Base-by-base conservation (phyloP, 1,140 invertebrate species). In the Lasioglossum baleicum region DNA sequence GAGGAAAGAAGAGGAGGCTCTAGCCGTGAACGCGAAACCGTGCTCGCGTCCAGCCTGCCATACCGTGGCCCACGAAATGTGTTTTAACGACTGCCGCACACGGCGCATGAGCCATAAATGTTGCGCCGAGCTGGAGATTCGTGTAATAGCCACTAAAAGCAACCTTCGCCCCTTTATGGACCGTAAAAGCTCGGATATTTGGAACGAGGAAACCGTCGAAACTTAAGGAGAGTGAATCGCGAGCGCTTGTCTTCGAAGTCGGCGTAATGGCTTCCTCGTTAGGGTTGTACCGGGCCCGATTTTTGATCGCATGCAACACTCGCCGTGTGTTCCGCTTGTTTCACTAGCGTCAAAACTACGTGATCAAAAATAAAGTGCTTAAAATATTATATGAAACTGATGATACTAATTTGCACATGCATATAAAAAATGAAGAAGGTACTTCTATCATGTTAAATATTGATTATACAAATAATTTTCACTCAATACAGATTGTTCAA, bases 71-170 rank as follows among this genome's bases (percentile, higher is more conserved):
- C 61, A 79, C 63, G 83, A 78, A 74, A 86, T 87, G 74, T 67
- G 66, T 81, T 87, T 87, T 87, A 87, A 87, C 82, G 85, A 84
- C 82, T 80, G 75, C 75, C 78, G 82, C 85, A 87, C 82, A 87
- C 75, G 68, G 85, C 80, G 75, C 75, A 73, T 58, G 44, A 87
- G 82, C 85, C 85, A 83, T 87, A 87, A 87, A 87, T 87, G 82
- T 87, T 87, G 82, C 82, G 76, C 64, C 72, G 64, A 71, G 60
- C 66, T 65, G 60, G 69, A 67, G 81, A 87, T 87, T 80, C 80
- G 82, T 84, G 86, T 87, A 87, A 87, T 84, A 87, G 86, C 86
- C 86, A 87, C 85, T 87, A 83, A 87, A 87, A 87, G 79, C 69
- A 77, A 84, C 80, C 72, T 88, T 83, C 84, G 80, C 75, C 79